Conservation (phyloP, 37 sponge, comb jelly and placozoan genomes). For the Agelas oroides region DNA sequence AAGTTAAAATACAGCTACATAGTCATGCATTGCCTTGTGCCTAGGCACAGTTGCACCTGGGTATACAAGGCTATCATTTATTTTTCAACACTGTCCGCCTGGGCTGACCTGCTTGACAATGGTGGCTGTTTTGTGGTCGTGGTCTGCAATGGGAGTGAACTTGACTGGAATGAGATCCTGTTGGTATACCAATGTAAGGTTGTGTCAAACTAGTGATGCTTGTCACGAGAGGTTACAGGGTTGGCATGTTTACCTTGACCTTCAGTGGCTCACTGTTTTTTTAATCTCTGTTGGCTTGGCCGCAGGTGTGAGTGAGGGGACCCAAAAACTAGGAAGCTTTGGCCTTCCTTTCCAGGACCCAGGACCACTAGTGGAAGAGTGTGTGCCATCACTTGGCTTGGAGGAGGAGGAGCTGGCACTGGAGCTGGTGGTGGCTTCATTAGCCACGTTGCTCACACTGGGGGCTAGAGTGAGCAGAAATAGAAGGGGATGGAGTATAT, state of each 20-base stretch:
- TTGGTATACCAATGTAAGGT: background rate
- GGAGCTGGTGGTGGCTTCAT: background rate
- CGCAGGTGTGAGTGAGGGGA: constrained; percentile 87
- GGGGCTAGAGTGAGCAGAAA: no score
- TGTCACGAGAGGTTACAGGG: no score
- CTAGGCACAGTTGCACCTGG: no score
- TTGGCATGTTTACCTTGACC: constrained; percentile 56
- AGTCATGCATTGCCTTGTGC: no score
- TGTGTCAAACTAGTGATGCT: no score
- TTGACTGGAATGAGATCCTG: constrained; percentile 81
- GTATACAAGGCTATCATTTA: no score
- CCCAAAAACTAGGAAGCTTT: constrained; percentile 93
- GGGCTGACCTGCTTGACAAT: constrained; percentile 38
- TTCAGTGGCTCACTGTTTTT: constrained; percentile 87
- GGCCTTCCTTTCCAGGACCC: background rate
- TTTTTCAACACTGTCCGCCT: no score
- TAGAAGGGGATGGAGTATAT: no score
- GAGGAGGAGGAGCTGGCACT: no score
- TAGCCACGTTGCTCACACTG: constrained; percentile 7
- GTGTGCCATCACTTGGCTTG: background rate
- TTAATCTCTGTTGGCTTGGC: constrained; percentile 77
- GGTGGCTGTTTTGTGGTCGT: constrained; percentile 33
- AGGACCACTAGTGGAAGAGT: no score
- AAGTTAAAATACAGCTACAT: no score
- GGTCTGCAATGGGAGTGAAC: constrained; percentile 74